These are phyloP conservation scores for Papilio machaon DNA, from an alignment of 1,140 invertebrate species.

Conservation along the genomic window DNA sequence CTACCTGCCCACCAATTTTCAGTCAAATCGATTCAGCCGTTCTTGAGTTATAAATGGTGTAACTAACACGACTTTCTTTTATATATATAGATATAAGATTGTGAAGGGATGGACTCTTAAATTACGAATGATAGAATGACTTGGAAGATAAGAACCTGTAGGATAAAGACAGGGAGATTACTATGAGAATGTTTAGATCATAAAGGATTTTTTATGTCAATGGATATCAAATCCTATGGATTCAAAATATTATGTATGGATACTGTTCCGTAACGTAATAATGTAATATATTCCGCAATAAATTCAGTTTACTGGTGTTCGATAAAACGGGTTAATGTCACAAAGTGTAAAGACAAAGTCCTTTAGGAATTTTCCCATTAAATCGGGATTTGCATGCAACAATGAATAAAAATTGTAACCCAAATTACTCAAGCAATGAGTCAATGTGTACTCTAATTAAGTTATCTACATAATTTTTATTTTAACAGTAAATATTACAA, in stretches of 20 bases:
- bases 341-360: constrained; percentile 21
- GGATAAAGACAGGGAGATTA: too few relatives aligned
- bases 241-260: neutral
- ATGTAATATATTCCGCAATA: constrained; percentile 10
- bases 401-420: neutral
- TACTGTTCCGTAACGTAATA: neutral
- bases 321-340: constrained; percentile 20
- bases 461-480: neutral
- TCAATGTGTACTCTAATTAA: neutral
- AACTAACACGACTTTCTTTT: too few relatives aligned
- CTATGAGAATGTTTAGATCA: too few relatives aligned
- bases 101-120: too few relatives aligned
- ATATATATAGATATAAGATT: too few relatives aligned
- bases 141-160: too few relatives aligned
- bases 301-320: constrained; percentile 9
- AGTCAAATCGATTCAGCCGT: too few relatives aligned
- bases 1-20: too few relatives aligned
- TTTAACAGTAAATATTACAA: neutral
- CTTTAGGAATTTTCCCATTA: constrained; percentile 1
- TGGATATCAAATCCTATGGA: too few relatives aligned
- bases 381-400: constrained; percentile 17
- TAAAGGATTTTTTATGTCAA: too few relatives aligned
- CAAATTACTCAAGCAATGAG: neutral
- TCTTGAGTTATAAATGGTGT: too few relatives aligned
- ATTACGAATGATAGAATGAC: too few relatives aligned